A percentile compares a stretch with the other conserved stretches of the same genome.
phyloP scores from a whole-genome alignment of 2,797 vertebrate genomes.

The Enteromius radiatus region DNA sequence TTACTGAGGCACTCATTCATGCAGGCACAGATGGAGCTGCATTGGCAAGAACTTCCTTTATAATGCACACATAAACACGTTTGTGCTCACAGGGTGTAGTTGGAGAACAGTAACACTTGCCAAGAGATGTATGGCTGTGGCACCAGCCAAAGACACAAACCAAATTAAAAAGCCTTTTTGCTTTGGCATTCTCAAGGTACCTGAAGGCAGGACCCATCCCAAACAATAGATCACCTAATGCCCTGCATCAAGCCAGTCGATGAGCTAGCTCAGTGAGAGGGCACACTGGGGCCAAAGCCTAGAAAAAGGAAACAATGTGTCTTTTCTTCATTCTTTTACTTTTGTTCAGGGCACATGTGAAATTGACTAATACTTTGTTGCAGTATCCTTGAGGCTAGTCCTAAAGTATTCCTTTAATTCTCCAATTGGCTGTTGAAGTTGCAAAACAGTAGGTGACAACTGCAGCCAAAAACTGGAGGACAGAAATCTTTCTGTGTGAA shows the following conservation, averaged over 20 bases:
- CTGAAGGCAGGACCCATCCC: conserved; percentile 24
- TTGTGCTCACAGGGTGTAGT: not conserved
- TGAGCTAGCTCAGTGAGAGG: conserved; percentile 36
- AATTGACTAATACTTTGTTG: conserved; percentile 29
- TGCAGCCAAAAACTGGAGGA: not conserved
- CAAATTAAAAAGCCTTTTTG: conserved; percentile 74
- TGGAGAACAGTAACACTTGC: conserved; percentile 13
- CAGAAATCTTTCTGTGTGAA: not conserved
- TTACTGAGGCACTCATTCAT: not conserved
- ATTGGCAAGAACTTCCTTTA: not conserved
- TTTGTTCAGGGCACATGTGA: conserved; percentile 40
- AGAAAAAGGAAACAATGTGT: conserved; percentile 47
- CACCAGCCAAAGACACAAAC: conserved; percentile 66
- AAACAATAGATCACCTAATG: conserved; percentile 58
- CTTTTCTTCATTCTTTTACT: conserved; percentile 47
- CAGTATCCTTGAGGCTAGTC: conserved; percentile 22
- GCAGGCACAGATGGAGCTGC: not conserved
- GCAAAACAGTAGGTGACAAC: not conserved
- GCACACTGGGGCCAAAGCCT: conserved; percentile 19
- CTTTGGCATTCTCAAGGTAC: conserved; percentile 38
- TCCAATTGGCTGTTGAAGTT: not conserved
- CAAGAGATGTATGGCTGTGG: conserved; percentile 55
- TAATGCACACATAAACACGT: conserved; percentile 4
- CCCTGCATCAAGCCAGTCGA: conserved; percentile 48
- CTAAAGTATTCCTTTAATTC: conserved; percentile 36